Evolutionary conservation across 2,888 invertebrate species (phyloP), one percentile per base, ranked within the genome.

Genomic region (Tridacna gigas): DNA sequence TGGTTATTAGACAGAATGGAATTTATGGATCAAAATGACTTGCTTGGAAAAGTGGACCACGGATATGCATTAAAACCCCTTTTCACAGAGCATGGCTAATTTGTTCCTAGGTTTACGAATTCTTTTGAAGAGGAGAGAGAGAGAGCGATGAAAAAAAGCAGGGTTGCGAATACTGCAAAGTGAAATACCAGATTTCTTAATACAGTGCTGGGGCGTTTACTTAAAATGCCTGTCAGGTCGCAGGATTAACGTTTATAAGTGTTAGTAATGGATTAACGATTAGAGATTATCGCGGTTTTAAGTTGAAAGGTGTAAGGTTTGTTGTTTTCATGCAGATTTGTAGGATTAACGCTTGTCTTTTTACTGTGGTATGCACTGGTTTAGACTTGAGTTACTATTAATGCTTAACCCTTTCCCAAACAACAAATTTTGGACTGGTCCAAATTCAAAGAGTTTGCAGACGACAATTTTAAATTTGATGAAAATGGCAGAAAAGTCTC

Each of bases 251-350:
- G 71, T 71, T 48, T 71, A n/a, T 51, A 20, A 47, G 51, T 48
- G 48, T 22, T 71, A 51, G 51, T 22, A 71, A 71, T 71, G 71
- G 71, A 71, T 71, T 71, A 71, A 71, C 22, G 71, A 71, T 71
- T 71, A 12, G 51, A 47, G 71, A 71, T 71, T 71, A 71, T 71
- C 71, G 47, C 71, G 20, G 51, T 25, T 37, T 71, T 71, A 71
- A 71, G 5, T 45, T n/a, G 51, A 48, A 47, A 71, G 71, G 71
- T 51, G 71, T 71, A 15, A 25, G 48, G 67, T 28, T 28, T 45
- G 15, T 67, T 67, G 47, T 67, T 26, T 67, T 15, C 45, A 4
- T 67, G 45, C 45, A 18, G 45, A n/a, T 37, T 28, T 37, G 20
- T n/a, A 67, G 56, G 25, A 25, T 63, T 63, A 12, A 63, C 63